Evolutionary conservation across 23 tunicate species (phyloP).

Genomic region (Halocynthia aurantium): DNA sequence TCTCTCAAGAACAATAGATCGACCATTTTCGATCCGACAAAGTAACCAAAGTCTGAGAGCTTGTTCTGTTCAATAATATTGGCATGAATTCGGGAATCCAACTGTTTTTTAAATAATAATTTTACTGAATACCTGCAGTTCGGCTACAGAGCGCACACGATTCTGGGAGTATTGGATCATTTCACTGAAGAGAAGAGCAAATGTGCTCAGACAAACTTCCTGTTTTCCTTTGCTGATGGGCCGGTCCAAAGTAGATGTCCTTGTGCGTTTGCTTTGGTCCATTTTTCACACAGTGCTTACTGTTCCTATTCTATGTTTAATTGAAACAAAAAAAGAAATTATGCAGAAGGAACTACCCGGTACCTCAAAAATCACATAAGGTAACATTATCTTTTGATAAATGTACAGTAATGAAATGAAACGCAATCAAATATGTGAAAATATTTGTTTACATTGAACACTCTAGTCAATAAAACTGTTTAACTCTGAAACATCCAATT

Average conservation of each 20-base stretch:
- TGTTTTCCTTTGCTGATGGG: constrained; percentile 79
- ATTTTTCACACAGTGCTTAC: not conserved
- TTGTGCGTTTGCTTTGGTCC: constrained; percentile 32
- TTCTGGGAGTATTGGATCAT: constrained; percentile 96
- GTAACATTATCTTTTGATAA: too few relatives aligned
- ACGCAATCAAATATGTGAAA: not conserved
- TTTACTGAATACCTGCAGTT: constrained; percentile 46
- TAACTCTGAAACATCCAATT: not conserved
- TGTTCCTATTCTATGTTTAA: not conserved
- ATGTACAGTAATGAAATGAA: too few relatives aligned
- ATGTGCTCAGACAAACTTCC: constrained; percentile 75
- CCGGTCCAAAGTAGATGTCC: constrained; percentile 41
- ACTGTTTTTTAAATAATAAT: not conserved
- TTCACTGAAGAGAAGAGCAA: constrained; percentile 89
- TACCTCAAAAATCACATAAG: too few relatives aligned
- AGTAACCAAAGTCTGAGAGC: constrained; percentile 79
- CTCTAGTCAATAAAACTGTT: not conserved
- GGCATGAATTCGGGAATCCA: not conserved
- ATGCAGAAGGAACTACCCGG: too few relatives aligned
- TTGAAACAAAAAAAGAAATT: too few relatives aligned
- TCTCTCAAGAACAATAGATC: constrained; percentile 84
- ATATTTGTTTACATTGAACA: not conserved
- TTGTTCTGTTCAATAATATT: constrained; percentile 43
- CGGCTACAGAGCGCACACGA: constrained; percentile 76
- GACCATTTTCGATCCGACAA: constrained; percentile 87